Base-by-base conservation (phyloP, 2,113 vertebrate species). In the Nibea coibor region DNA sequence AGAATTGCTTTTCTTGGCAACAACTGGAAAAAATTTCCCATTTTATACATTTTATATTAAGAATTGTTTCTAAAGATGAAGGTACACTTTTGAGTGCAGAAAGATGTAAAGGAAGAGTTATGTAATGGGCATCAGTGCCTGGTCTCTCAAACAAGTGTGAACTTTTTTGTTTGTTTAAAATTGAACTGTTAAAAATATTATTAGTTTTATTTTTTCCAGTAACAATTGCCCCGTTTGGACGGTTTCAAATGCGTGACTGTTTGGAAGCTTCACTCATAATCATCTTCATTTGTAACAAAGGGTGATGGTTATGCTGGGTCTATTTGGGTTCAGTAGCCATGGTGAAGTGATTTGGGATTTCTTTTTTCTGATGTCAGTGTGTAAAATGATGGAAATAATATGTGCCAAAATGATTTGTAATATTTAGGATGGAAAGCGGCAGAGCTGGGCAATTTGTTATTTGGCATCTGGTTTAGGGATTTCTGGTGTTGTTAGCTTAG, bases 381-480 rank as follows among this genome's bases (percentile, higher is more conserved):
- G 43, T 66, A 35, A 77, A 67, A 35, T 35, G 11, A 12, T 72
- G 31, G 24, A 45, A 69, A 66, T 43, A 24, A 28, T 58, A 51
- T 43, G 6, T 24, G 19, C 31, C 28, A 31, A 16, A 71, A 59
- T 50, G 26, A 10, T 65, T 57, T 35, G 54, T 8, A 69, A 31
- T 35, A 45, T 51, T 45, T 15, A n/a, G 64, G 39, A 63, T 24
- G 58, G 51, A 59, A 66, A 77, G 10, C 3, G 1, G 43, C n/a
- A 48, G 24, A 68, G 43, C 56, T 50, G 19, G 28, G 19, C 62
- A 26, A 82, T 80, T 85, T 78, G 48, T 80, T 83, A 58, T 80
- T 62, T 75, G 20, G 74, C 70, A 78, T 78, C 14, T 57, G 56
- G 56, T 57, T 57, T 57, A 28, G 1, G 14, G 14, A 12, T 57